Evolutionary conservation across 2,797 vertebrate species (phyloP), one percentile per base, ranked within the genome.

Genomic region (Tadarida brasiliensis): DNA sequence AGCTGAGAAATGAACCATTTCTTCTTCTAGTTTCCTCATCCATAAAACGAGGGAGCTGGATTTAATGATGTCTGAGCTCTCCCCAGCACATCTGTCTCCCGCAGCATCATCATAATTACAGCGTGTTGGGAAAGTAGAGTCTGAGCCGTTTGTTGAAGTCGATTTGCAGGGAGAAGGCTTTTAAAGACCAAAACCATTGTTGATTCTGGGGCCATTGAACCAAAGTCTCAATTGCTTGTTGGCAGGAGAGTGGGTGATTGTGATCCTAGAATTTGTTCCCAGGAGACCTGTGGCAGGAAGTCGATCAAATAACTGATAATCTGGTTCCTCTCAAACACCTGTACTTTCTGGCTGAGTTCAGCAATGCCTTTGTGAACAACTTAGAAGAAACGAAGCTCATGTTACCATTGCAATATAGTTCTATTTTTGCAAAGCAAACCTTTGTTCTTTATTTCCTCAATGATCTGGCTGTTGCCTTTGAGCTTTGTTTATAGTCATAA

Each of bases 281-380:
- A 14, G 39, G 91, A 94, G 89, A 91, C 80, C 44, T 65, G 15
- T 65, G 77, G 47, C 76, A 94, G 97, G 97, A 97, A 96, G 89
- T 65, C 74, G 94, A 91, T 94, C 73, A 90, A 68, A 44, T 91
- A 59, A 49, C 70, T 39, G 78, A 44, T 68, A 70, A 86, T 88
- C 87, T 94, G 80, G 35, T 82, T 96, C 83, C 83, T 91, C 71
- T 74, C 82, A 47, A 87, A 91, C 96, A 96, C 96, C 96, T 96
- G 95, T 86, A 28, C 77, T 9, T 84, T 83, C 51, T 83, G 85
- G 76, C 86, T 20, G 67, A 73, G 74, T 44, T 96, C 93, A 77
- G 87, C 68, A 85, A 16, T 5, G 63, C 67, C 70, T 97, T 54
- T 71, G 74, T 80, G 96, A 92, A 95, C 59, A 82, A 30, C 47